phyloP scores from a whole-genome alignment of 1,140 invertebrate species.

The Dryas iulia region DNA sequence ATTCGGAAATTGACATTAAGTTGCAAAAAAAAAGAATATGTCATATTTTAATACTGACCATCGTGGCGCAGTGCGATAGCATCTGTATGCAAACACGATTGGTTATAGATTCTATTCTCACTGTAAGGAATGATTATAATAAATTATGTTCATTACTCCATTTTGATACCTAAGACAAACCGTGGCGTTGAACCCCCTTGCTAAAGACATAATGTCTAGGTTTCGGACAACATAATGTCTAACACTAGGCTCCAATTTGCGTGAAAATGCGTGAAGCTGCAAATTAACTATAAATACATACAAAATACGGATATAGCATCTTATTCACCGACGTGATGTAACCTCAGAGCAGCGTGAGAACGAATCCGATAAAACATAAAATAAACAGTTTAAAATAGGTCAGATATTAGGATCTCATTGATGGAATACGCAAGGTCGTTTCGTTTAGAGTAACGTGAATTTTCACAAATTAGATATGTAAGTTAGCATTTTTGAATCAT shows the following conservation, averaged over 20 bases:
- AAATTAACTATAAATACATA: neutral
- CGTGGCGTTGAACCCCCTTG: too few species aligned
- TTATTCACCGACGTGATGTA: neutral
- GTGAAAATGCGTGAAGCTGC: neutral
- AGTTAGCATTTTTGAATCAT: neutral
- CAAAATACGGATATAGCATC: neutral
- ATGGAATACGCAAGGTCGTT: neutral
- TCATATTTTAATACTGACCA: too few species aligned
- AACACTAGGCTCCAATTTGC: neutral
- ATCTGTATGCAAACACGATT: too few species aligned
- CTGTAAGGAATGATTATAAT: too few species aligned
- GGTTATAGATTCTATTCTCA: too few species aligned
- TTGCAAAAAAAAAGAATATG: too few species aligned
- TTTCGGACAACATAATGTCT: too few species aligned
- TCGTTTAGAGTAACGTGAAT: neutral
- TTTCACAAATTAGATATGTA: neutral
- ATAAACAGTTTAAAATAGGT: neutral
- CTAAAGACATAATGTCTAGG: too few species aligned
- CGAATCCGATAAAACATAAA: neutral
- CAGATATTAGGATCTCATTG: neutral
- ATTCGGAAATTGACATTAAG: too few species aligned
- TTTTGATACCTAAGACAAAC: too few species aligned
- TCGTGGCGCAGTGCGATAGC: too few species aligned
- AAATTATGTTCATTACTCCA: too few species aligned
- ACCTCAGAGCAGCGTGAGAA: neutral